Evolutionary conservation across 2,888 invertebrate genomes (phyloP), one percentile per base, ranked within the genome.

Genomic region (Phaedon cochleariae): DNA sequence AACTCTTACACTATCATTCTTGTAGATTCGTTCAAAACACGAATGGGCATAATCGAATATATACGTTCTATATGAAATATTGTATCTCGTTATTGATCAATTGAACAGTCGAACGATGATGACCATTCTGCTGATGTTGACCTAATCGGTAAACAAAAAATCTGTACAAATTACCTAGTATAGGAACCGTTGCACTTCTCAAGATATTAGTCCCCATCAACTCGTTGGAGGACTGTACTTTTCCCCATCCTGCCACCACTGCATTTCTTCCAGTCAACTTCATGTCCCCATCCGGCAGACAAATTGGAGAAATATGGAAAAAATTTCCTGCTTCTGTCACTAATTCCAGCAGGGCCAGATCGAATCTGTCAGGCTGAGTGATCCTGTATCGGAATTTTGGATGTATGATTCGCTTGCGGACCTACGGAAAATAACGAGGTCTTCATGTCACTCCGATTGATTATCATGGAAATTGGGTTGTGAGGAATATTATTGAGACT

Each of bases 211-310:
- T 94, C 6, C 94, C 94, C 12, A 92, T 91, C 70, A 93, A 91
- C 0, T 90, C 89, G 65, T 86, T 87, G 48, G 88, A 89, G 0
- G 90, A 86, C 69, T 92, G 91, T 0, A 92, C 92, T 82, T 94
- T 94, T 1, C 94, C 94, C 94, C 94, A 94, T 0, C 94, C 94
- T 0, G 94, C 93, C 0, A 94, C 92, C 1, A 89, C 85, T 0
- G 88, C 91, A 63, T 86, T 86, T 64, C 86, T 84, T 0, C 89
- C 89, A 49, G 84, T 82, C 53, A 87, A 72, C 18, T 82, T 77
- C 34, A 86, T 80, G 15, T 82, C 80, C 15, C 77, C 76, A 31
- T 81, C 79, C 0, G 94, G 94, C 48, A 94, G 85, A 76, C 94
- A 94, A 65, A 94, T 92, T 0, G 94, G 94, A 26, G 91, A 83